Conservation (phyloP, 2,113 vertebrate species). For the Mionectes macconnelli region DNA sequence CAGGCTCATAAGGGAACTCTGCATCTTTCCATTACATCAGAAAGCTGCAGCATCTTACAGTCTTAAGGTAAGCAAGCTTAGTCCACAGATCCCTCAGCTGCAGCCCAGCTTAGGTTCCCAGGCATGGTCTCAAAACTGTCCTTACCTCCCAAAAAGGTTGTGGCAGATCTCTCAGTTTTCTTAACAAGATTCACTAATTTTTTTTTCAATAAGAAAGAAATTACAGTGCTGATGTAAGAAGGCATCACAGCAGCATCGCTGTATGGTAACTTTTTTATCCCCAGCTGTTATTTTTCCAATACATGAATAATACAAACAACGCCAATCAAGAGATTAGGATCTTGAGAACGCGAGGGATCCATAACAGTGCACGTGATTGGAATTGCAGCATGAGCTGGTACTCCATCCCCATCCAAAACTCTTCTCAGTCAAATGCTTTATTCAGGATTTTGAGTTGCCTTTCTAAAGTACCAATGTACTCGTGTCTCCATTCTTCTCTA, state of each 20-base stretch:
- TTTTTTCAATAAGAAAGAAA: neutral
- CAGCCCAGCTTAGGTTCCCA: neutral
- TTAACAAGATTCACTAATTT: neutral
- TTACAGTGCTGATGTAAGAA: neutral
- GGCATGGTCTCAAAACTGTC: neutral
- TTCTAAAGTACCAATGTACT: neutral
- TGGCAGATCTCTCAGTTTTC: neutral
- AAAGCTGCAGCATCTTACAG: neutral
- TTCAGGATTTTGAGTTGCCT: neutral
- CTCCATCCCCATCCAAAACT: neutral
- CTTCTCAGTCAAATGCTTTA: neutral
- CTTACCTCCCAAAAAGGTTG: neutral
- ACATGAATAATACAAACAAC: neutral
- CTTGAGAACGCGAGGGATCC: neutral
- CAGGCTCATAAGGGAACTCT: neutral
- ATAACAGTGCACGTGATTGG: accelerated
- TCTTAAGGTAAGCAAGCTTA: neutral
- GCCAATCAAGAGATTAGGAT: neutral
- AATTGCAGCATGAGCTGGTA: neutral
- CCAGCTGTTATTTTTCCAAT: neutral
- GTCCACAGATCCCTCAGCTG: neutral
- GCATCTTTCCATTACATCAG: neutral
- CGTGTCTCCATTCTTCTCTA: neutral
- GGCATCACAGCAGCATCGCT: neutral
- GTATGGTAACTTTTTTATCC: neutral